A percentile compares a stretch with the other conserved stretches of the same genome.
Conservation (phyloP, 92 coral and sea anemone genomes). For the Actinernus sp. region DNA sequence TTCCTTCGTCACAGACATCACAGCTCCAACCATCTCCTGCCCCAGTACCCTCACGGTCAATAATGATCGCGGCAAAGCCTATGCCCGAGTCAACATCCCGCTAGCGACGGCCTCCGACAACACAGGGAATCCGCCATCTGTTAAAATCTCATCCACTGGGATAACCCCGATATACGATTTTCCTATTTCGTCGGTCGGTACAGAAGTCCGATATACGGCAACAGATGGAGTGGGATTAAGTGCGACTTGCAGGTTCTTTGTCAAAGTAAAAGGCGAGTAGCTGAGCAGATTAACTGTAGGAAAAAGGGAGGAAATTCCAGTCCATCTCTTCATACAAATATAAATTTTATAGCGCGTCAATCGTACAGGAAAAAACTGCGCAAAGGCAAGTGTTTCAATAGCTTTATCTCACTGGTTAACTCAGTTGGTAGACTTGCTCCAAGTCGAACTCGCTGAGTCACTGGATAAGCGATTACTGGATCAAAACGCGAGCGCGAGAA, state of each 20-base stretch:
- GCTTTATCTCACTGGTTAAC: no score
- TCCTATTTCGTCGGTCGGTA: conserved; percentile 38
- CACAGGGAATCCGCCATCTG: conserved; percentile 67
- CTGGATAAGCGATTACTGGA: no score
- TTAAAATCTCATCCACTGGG: conserved; percentile 38
- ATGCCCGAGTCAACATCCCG: conserved; percentile 53
- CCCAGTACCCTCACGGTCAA: conserved; percentile 30
- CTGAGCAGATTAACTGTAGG: neutral
- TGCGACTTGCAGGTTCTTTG: conserved; percentile 58
- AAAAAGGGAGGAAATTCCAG: no score
- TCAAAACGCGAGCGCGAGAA: no score
- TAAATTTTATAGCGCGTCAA: no score
- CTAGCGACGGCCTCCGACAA: conserved; percentile 65
- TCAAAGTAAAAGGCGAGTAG: conserved; percentile 71
- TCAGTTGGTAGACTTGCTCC: no score
- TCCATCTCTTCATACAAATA: no score
- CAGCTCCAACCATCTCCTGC: conserved; percentile 68
- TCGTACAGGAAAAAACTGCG: no score
- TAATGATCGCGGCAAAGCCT: conserved; percentile 54
- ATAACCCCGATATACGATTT: conserved; percentile 49
- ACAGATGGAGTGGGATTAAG: conserved; percentile 62
- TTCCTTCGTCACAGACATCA: conserved; percentile 34
- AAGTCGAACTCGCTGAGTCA: no score
- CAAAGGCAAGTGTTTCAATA: no score
- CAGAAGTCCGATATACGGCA: conserved; percentile 65